Base-by-base conservation (phyloP, 2,113 vertebrate genomes). In the Oncorhynchus masou region DNA sequence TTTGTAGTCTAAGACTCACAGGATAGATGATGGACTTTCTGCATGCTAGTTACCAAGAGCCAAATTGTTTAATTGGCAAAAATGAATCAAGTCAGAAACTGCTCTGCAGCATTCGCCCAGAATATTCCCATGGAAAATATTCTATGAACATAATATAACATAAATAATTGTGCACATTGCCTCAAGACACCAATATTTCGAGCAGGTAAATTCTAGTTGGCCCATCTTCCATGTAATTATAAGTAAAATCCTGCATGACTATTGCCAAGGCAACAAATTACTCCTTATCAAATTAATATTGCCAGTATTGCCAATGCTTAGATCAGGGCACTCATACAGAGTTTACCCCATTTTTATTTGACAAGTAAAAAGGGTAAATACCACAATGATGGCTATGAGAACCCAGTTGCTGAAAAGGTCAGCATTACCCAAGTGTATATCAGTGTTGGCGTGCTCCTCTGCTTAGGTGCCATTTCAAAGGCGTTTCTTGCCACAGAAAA, bases 51-150 rank as follows among this genome's bases (percentile, higher is more conserved):
- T 83, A 79, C 88, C 84, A 82, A 77, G 78, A 85, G 76, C 78
- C 81, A 81, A 73, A 81, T 76, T 88, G 74, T 74, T 90, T 91
- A 89, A 89, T 89, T 88, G 81, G 74, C 66, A 83, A 88, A 88
- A 87, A 87, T 87, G 83, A 88, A 87, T 89, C 80, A 89, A 84
- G 78, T 72, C 60, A 6, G 77, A 75, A 85, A 79, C 79, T 80
- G 82, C 73, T 77, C 69, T 20, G 39, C 7, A 24, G 62, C 74
- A 67, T 20, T 67, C 79, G 76, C 75, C 80, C 75, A 74, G 79
- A 15, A 16, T 76, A 74, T 86, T 84, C 83, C 49, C 16, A 68
- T 74, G 84, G 68, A 72, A 83, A 78, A 74, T 88, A 84, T 87
- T 87, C 80, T 74, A 76, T 84, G 82, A 86, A 79, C 85, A 78